Evolutionary conservation across 2,113 vertebrate species (phyloP).

Genomic region (Orthonyx spaldingii): DNA sequence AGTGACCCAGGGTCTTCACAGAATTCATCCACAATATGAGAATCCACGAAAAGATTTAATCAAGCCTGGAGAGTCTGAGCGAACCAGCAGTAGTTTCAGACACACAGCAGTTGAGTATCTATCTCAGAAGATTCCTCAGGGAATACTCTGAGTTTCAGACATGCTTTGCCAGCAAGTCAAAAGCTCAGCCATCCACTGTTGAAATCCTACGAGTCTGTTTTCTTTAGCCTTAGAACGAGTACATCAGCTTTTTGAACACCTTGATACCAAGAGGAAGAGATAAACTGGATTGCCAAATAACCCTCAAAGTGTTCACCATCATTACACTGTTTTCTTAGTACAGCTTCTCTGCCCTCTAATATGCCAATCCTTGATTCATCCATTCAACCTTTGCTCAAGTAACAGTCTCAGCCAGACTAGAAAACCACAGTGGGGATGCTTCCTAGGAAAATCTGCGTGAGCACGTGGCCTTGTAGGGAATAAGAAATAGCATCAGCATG

Average conservation of each 20-base stretch:
- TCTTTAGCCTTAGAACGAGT: background rate
- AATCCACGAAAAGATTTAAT: background rate
- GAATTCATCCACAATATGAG: background rate
- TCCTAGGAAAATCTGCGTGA: background rate
- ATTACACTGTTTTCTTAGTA: background rate
- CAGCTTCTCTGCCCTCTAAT: background rate
- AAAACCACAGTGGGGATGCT: background rate
- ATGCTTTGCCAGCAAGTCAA: background rate
- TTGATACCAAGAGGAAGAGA: background rate
- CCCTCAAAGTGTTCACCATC: background rate
- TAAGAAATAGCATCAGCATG: background rate
- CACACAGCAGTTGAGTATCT: background rate
- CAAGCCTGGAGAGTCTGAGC: background rate
- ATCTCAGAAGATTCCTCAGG: background rate
- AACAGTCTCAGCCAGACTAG: background rate
- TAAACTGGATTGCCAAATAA: background rate
- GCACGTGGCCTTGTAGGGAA: background rate
- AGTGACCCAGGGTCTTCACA: background rate
- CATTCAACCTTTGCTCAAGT: background rate
- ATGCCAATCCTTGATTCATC: background rate
- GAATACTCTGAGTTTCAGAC: background rate
- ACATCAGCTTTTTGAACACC: background rate
- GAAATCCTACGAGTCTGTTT: background rate
- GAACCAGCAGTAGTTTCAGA: background rate
- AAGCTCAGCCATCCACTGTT: background rate